A percentile compares a stretch with the other conserved stretches of the same genome.
These are phyloP conservation scores for Protobothrops flavoviridis DNA, from an alignment of 2,113 vertebrate species.

Conservation along the genomic window DNA sequence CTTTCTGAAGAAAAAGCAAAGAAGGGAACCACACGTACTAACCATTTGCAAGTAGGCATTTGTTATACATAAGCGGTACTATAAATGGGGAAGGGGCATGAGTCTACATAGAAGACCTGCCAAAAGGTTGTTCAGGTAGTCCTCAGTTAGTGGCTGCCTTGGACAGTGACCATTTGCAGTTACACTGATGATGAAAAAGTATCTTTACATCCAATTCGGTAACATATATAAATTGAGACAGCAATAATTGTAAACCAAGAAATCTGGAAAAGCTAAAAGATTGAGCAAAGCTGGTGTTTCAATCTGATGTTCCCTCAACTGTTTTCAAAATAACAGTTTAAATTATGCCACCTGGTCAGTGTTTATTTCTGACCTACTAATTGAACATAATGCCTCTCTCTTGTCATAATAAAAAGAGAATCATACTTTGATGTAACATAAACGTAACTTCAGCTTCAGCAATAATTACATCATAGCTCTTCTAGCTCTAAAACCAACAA, in stretches of 20 bases:
- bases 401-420: constrained; percentile 28
- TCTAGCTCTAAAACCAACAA: constrained; percentile 31
- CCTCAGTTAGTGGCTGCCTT: background rate
- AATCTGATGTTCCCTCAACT: constrained; percentile 7
- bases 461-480: constrained; percentile 43
- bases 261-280: background rate
- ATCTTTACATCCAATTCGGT: background rate
- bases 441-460: constrained; percentile 11
- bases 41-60: background rate
- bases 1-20: background rate
- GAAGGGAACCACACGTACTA: background rate
- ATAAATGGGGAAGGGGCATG: background rate
- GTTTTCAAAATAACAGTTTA: constrained; percentile 21
- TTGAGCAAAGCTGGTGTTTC: background rate
- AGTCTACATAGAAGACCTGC: background rate
- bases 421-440: constrained; percentile 24
- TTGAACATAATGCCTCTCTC: constrained; percentile 48
- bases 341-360: constrained; percentile 42
- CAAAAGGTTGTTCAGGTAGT: background rate
- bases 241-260: background rate
- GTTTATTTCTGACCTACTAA: constrained; percentile 50
- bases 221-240: background rate
- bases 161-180: background rate
- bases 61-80: background rate
- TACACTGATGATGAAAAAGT: background rate